Percentiles rank a stretch among this genome's conserved stretches.
Conservation (phyloP, 2,113 vertebrate species). For the Myrmecophaga tridactyla region DNA sequence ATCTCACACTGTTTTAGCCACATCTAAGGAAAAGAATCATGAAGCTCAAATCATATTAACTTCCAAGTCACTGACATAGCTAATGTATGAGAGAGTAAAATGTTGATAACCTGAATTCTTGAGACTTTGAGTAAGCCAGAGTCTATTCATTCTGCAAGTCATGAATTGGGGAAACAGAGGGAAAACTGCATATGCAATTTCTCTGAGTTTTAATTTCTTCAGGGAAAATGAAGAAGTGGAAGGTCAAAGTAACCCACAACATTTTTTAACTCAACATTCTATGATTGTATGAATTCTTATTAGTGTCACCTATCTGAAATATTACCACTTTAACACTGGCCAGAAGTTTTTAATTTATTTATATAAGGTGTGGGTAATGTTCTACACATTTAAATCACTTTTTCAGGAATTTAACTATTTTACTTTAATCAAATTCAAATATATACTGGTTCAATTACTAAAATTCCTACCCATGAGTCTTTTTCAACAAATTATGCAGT, state of each 20-base stretch:
- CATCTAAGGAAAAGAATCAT: conserved; percentile 64
- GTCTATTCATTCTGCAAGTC: conserved; percentile 64
- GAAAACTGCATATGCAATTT: conserved; percentile 29
- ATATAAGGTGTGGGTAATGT: conserved; percentile 38
- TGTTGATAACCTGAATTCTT: conserved; percentile 73
- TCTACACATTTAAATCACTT: conserved; percentile 69
- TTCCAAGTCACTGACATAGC: conserved; percentile 69
- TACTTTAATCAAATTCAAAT: conserved; percentile 75
- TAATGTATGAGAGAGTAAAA: conserved; percentile 66
- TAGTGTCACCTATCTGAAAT: conserved; percentile 52
- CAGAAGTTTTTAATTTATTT: conserved; percentile 36
- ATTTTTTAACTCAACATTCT: conserved; percentile 51
- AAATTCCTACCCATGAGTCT: conserved; percentile 47
- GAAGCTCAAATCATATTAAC: conserved; percentile 69
- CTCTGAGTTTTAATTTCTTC: conserved; percentile 59
- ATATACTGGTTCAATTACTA: conserved; percentile 67
- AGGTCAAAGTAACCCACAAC: conserved; percentile 35
- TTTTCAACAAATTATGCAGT: neutral
- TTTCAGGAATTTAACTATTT: conserved; percentile 58
- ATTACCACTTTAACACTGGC: neutral
- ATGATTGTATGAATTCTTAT: neutral
- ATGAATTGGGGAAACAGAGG: conserved; percentile 41
- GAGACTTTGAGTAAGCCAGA: conserved; percentile 66
- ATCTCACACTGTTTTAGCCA: conserved; percentile 65
- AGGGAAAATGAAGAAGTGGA: conserved; percentile 40